Base-by-base conservation (phyloP, 2,113 vertebrate genomes). In the Sorex fumeus region DNA sequence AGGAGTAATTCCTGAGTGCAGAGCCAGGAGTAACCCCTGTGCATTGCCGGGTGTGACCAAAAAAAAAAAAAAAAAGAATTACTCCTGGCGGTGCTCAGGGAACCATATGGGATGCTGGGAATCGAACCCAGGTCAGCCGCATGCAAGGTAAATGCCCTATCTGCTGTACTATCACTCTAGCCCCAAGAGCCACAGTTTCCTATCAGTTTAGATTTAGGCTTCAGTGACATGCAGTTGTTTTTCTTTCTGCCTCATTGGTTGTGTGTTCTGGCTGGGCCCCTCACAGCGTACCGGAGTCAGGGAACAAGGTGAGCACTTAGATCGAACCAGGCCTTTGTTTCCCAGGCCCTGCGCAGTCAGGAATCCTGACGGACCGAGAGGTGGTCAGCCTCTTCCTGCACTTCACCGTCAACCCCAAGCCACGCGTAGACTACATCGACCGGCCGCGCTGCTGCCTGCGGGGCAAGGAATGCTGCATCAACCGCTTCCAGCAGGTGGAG, bases 401-500 rank as follows among this genome's bases (percentile, higher is more conserved):
- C 98, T 99, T 99, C 98, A 99, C 99, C 93, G 99, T 99, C 98
- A 99, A 99, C 95, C 99, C 99, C 94, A 99, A 99, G 97, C 99
- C 99, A 60, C 98, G 99, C 93, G 99, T 99, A 92, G 98, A 99
- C 93, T 99, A 99, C 97, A 98, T 99, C 85, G 99, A 99, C 97
- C 98, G 99, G 71, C 99, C 99, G 0, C 98, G 99, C 60, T 99
- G 99, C 96, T 99, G 99, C 97, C 98, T 99, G 91, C 97, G 99
- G 84, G 99, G 99, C 43, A 99, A 99, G 95, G 99, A 99, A 84
- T 99, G 98, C 97, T 99, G 98, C 97, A 98, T 99, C 97, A 99
- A 98, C 96, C 98, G 99, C 79, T 99, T 99, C 96, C 99, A 99
- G 97, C 99, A 99, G 96, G 99, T 99, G 75, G 99, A 99, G 97